Conservation (phyloP, 2,113 vertebrate genomes). For the Heterochromis multidens region DNA sequence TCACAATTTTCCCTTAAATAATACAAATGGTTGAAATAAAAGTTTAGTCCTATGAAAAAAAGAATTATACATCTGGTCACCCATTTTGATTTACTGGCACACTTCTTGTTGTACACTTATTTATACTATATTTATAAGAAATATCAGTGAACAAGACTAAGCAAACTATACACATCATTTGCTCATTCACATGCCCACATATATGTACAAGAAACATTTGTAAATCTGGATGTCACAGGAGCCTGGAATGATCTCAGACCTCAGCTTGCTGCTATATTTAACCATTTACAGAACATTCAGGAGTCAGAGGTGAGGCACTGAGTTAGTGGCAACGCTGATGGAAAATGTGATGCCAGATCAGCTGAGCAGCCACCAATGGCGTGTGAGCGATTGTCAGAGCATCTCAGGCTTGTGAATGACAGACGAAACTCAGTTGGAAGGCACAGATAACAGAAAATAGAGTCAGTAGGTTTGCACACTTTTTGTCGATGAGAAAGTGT, state of each 20-base stretch:
- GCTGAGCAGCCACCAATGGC: constrained; percentile 5
- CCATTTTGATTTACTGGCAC: not conserved
- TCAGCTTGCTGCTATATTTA: constrained; percentile 2
- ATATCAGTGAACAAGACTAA: not conserved
- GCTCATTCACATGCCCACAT: not conserved
- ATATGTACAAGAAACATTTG: not conserved
- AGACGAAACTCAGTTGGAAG: constrained; percentile 23
- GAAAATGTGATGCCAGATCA: not conserved
- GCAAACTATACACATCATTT: not conserved
- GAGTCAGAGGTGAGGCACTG: constrained; percentile 43
- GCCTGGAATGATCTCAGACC: not conserved
- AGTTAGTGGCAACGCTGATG: constrained; percentile 8
- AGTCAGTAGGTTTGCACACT: constrained; percentile 75
- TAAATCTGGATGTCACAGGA: not conserved
- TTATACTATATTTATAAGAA: not conserved
- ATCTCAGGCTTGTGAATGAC: constrained; percentile 18
- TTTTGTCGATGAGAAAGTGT: not conserved
- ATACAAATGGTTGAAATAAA: constrained; percentile 25
- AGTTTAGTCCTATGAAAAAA: not conserved
- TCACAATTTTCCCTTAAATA: constrained; percentile 31
- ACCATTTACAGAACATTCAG: constrained; percentile 17
- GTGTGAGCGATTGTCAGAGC: constrained; percentile 27
- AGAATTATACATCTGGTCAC: not conserved
- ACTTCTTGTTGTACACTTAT: not conserved
- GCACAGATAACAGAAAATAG: constrained; percentile 17